Evolutionary conservation across 2,113 vertebrate genomes (phyloP), one percentile per base, ranked within the genome.

Genomic region (Aptenodytes forsteri): DNA sequence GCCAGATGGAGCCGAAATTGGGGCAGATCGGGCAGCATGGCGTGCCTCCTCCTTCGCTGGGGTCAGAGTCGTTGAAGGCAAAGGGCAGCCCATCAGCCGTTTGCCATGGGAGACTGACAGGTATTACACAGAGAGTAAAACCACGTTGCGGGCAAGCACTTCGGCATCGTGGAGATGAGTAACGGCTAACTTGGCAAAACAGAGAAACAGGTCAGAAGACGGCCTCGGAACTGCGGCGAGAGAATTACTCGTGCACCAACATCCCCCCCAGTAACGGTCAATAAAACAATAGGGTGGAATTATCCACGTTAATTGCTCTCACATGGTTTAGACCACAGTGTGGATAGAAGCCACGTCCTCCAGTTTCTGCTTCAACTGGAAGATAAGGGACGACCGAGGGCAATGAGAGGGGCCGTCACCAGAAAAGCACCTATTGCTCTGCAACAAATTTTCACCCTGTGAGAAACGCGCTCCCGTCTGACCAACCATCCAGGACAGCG

Each of bases 221-320:
- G 2, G 42, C 7, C 58, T 81, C 25, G 36, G 65, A 72, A 36
- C 12, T 1, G 10, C 0, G 0, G 71, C 1, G 10, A 10, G 62
- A 62, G 47, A 55, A 46, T 21, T 4, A 29, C n/a, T 46, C 3
- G 3, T 38, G 52, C 49, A n/a, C 7, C 1, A 20, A 9, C 44
- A 27, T 38, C 44, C 18, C 47, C 20, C 14, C 32, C 19, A 9
- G 44, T 4, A 59, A 79, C 0, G 1, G 34, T 17, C 14, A 46
- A 46, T 42, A 32, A 36, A 42, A 21, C 7, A 5, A 34, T 2
- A 15, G 2, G 0, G 44, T 5, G 18, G 32, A 72, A 64, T 50
- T 26, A 64, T 1, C 62, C 80, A 25, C 1, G 0, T 42, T 46
- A 71, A 26, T 7, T 27, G 47, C 44, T 50, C 76, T 42, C 38